Base-by-base conservation (phyloP, 2,113 vertebrate genomes). In the Herpetotheres cachinnans region DNA sequence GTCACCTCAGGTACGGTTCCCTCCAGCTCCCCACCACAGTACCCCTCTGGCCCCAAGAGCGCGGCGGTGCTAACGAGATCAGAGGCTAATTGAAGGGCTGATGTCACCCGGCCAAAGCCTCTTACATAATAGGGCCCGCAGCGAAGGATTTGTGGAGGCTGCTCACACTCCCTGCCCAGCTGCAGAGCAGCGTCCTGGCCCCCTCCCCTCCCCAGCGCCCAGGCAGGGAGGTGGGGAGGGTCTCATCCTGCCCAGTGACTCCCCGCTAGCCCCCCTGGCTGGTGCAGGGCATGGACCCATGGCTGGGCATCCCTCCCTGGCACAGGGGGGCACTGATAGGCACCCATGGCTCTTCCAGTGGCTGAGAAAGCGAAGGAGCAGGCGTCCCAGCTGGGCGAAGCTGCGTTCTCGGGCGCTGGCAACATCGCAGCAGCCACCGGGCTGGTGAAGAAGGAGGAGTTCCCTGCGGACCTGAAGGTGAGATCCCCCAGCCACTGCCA, bases 291-390 rank as follows among this genome's bases (percentile, higher is more conserved):
- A 27, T 0, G 17, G 26, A 76, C 16, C 67, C 1, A 0, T 5
- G 17, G 34, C 63, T 50, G 58, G 55, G 56, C 65, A 50, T 30
- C 55, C 9, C 36, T 56, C 73, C 54, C 20, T 55, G 79, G 44
- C 36, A 16, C 0, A 1, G 47, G 13, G 11, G 52, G 44, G 5
- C 62, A 49, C 69, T 84, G 71, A 95, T 10, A n/a, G 50, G 49
- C 47, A 69, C 52, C 78, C 29, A 40, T 0, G 77, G 21, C 59
- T 90, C 90, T 96, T 94, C 61, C 96, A 99, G 99, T 99, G 98
- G 99, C 99, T 85, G 99, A 99, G 98, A 99, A 99, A 97, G 99
- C 99, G 29, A 99, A 99, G 98, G 99, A 99, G 86, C 98, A 99
- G 95, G 99, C 99, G 0, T 99, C 99, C 73, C 98, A 99, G 70